Evolutionary conservation across 2,113 vertebrate genomes (phyloP), one percentile per base, ranked within the genome.

Genomic region (Barbus barbus): DNA sequence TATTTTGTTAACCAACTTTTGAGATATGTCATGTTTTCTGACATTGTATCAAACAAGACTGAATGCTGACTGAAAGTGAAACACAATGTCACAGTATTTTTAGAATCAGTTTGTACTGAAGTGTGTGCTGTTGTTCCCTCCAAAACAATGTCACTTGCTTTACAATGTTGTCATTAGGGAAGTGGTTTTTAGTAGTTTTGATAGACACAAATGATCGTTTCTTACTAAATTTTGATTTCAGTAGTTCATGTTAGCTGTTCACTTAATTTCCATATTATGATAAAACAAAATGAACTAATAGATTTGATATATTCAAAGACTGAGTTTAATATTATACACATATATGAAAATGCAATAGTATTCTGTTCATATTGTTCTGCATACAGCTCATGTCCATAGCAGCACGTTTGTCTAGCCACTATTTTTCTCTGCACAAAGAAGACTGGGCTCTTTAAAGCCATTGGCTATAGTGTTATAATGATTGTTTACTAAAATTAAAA

Each of bases 381-480:
- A 11, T 9, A 1, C 53, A 58, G 53, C 20, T n/a, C 53, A n/a
- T n/a, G 20, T 56, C 53, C 53, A 0, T 2, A 56, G 53, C 26
- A 53, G 9, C 46, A 53, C 20, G 12, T 36, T 58, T 36, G 74
- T 77, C 36, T 36, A 5, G 11, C 4, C 5, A 9, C 5, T 33
- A n/a, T 38, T 38, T 26, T 38, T 60, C 20, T 61, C 5, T n/a
- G 28, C 56, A 36, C 28, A 16, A 58, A 9, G 75, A n/a, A 38
- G 4, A 11, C 36, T 44, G 36, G 56, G n/a, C 16, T 36, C 56
- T 78, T 24, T 78, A 61, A 61, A 78, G 76, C 90, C 87, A 72
- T 60, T 87, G 86, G 90, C 83, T 90, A 88, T 91, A 90, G 88
- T 88, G 56, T 90, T 90, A 87, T 90, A 91, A 91, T 91, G 92